Percentiles rank a stretch among this genome's conserved stretches.
Evolutionary conservation across 2,113 vertebrate genomes (phyloP).

Genomic region (Callochromis pleurospilus): DNA sequence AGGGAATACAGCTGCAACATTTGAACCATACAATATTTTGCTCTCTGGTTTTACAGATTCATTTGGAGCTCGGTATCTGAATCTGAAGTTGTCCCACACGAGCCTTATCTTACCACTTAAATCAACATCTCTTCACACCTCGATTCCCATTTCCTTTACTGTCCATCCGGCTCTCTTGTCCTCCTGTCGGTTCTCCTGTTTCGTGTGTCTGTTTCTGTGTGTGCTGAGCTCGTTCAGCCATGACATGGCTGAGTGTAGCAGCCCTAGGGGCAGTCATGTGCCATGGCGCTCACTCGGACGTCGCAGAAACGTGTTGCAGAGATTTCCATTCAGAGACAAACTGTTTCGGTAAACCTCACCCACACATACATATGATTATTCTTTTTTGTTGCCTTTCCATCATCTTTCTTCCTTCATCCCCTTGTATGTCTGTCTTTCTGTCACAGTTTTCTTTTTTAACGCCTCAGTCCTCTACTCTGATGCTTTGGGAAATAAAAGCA

Average conservation of each 20-base stretch:
- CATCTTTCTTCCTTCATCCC: background rate
- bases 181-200: background rate
- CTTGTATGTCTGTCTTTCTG: background rate
- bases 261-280: slow-evolving; percentile 31
- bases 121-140: slow-evolving; percentile 10
- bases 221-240: background rate
- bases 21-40: background rate
- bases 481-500: background rate
- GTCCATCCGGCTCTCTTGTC: background rate
- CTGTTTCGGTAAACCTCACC: background rate
- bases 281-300: slow-evolving; percentile 4
- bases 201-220: background rate
- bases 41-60: background rate
- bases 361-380: background rate
- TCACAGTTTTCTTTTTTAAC: background rate
- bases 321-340: slow-evolving; percentile 4
- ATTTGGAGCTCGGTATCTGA: background rate
- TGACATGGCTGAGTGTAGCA: slow-evolving; percentile 30
- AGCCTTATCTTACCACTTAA: background rate
- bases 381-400: background rate
- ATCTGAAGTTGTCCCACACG: background rate
- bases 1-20: background rate
- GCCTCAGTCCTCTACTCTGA: background rate
- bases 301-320: slow-evolving; percentile 29
- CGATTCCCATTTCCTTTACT: background rate